Evolutionary conservation across 1,140 invertebrate genomes (phyloP).

Genomic region (Drosophila pseudoananassae): DNA sequence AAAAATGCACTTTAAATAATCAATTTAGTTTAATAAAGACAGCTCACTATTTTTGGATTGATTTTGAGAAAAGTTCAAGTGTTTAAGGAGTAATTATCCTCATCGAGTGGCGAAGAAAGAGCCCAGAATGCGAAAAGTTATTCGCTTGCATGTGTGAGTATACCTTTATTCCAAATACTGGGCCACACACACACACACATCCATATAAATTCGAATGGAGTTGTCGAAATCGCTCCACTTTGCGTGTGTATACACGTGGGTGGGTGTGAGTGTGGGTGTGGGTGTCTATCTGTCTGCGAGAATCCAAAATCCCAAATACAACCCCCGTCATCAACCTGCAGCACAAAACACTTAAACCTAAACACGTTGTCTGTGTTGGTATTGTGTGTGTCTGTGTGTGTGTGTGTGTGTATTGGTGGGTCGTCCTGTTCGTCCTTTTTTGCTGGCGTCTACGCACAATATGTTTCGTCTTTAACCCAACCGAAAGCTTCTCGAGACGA

Average conservation of each 20-base stretch:
- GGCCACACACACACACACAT: slow-evolving; percentile 12
- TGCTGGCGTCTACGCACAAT: slow-evolving; percentile 76
- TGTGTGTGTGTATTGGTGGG: slow-evolving; percentile 38
- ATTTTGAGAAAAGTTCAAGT: slow-evolving; percentile 19
- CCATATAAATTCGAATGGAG: slow-evolving; percentile 54
- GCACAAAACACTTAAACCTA: slow-evolving; percentile 80
- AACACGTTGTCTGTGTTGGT: slow-evolving; percentile 69
- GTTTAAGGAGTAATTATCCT: slow-evolving; percentile 20
- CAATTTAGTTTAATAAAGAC: not conserved
- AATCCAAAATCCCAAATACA: slow-evolving; percentile 48
- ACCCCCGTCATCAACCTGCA: slow-evolving; percentile 61
- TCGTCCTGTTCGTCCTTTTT: slow-evolving; percentile 62
- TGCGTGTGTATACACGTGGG: slow-evolving; percentile 28
- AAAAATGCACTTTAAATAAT: not conserved
- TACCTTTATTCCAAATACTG: slow-evolving; percentile 60
- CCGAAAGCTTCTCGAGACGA: slow-evolving; percentile 58
- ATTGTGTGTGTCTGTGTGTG: slow-evolving; percentile 20
- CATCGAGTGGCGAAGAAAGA: slow-evolving; percentile 47
- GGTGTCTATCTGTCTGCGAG: slow-evolving; percentile 54
- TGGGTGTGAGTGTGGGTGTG: slow-evolving; percentile 15
- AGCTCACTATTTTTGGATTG: slow-evolving; percentile 4
- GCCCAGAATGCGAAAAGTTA: slow-evolving; percentile 53
- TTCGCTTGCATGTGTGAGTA: slow-evolving; percentile 19
- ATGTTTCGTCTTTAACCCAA: slow-evolving; percentile 82
- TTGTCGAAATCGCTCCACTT: slow-evolving; percentile 76